phyloP scores from a whole-genome alignment of 2,113 vertebrate genomes.

The Mastomys coucha region DNA sequence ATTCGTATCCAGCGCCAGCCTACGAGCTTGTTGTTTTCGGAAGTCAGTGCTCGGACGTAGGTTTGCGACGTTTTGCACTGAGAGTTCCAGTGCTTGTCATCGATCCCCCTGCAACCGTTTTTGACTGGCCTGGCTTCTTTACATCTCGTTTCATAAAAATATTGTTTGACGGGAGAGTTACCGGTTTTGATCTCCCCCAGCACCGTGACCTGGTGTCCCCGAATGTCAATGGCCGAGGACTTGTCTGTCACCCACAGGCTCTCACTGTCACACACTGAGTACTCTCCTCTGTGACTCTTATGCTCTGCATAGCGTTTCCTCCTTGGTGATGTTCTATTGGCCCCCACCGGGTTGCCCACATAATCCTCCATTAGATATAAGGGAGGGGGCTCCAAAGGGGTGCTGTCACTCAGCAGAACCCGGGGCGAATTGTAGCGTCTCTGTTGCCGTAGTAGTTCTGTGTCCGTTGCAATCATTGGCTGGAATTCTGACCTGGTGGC shows the following conservation, averaged over 20 bases:
- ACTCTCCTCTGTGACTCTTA: slow-evolving; percentile 95
- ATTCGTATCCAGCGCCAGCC: slow-evolving; percentile 99
- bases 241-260: slow-evolving; percentile 97
- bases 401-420: slow-evolving; percentile 94
- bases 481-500: slow-evolving; percentile 86
- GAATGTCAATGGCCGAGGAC: slow-evolving; percentile 93
- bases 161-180: slow-evolving; percentile 94
- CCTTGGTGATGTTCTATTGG: slow-evolving; percentile 93
- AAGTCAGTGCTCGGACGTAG: slow-evolving; percentile 95
- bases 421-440: slow-evolving; percentile 95
- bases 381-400: slow-evolving; percentile 93
- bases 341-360: slow-evolving; percentile 81
- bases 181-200: slow-evolving; percentile 93
- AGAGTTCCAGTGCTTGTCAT: slow-evolving; percentile 99
- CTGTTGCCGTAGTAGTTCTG: slow-evolving; percentile 93
- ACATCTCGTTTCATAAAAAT: slow-evolving; percentile 97
- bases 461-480: slow-evolving; percentile 88
- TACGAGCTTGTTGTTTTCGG: slow-evolving; percentile 90
- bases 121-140: slow-evolving; percentile 91
- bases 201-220: slow-evolving; percentile 93
- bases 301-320: slow-evolving; percentile 93
- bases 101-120: slow-evolving; percentile 95
- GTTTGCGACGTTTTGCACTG: slow-evolving; percentile 98
- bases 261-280: slow-evolving; percentile 97
- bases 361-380: slow-evolving; percentile 95